These are phyloP conservation scores for Zophobas morio DNA, from an alignment of 1,140 invertebrate species.

Conservation along the genomic window DNA sequence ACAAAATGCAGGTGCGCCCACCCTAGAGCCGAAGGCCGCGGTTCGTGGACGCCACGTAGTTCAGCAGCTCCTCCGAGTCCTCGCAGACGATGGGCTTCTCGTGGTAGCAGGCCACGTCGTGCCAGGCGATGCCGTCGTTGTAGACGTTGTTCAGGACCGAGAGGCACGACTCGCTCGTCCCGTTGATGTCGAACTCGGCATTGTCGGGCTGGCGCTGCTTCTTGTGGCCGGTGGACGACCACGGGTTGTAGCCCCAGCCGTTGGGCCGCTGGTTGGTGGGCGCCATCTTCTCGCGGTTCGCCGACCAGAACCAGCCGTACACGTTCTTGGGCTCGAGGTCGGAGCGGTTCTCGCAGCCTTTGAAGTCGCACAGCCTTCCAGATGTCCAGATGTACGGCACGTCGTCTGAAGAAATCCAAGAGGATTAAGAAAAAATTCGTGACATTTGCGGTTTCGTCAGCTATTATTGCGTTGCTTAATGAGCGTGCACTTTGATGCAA, in stretches of 20 bases:
- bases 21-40: conserved; percentile 81
- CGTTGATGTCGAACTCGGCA: conserved; percentile 92
- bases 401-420: conserved; percentile 75
- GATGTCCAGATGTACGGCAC: conserved; percentile 95
- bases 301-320: conserved; percentile 95
- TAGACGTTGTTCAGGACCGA: conserved; percentile 92
- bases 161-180: conserved; percentile 86
- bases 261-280: conserved; percentile 82
- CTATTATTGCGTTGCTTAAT: neutral
- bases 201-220: conserved; percentile 90
- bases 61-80: conserved; percentile 88
- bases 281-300: conserved; percentile 88
- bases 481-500: conserved; percentile 8
- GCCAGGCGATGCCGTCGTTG: conserved; percentile 92
- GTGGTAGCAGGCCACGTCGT: conserved; percentile 94
- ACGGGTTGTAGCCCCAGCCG: conserved; percentile 86
- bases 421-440: neutral
- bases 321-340: conserved; percentile 89
- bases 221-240: conserved; percentile 92
- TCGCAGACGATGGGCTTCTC: conserved; percentile 93
- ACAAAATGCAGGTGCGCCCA: conserved; percentile 13
- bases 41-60: conserved; percentile 87
- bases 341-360: conserved; percentile 87
- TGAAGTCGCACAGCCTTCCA: conserved; percentile 92
- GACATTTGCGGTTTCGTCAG: neutral